Base-by-base conservation (phyloP, 2,797 vertebrate species). In the Simalia tracyae region DNA sequence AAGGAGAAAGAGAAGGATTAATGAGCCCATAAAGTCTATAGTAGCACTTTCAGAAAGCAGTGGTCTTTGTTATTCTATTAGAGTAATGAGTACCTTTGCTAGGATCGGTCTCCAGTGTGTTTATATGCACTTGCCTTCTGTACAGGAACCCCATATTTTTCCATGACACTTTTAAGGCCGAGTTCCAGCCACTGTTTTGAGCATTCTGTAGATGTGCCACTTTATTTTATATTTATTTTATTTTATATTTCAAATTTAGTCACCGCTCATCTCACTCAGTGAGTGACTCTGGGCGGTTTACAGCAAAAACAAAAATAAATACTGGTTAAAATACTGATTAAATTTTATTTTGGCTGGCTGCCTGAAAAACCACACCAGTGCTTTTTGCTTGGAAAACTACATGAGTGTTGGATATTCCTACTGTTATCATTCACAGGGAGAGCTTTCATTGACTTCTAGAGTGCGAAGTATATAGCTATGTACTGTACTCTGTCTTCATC, bases 11-110 rank as follows among this genome's bases (percentile, higher is more conserved):
- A 19, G 17, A 17, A 76, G 36, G 9, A 93, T 3, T n/a, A 57
- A 15, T 0, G 42, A 60, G 91, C 84, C 91, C 46, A 0, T 42
- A 86, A 91, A 94, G 63, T 8, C 28, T 93, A 84, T 66, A 1
- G 12, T 86, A 26, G 72, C 87, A 72, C 91, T 84, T 64, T 85
- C 50, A 63, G 93, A 86, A 93, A 93, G 89, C 84, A 76, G 24
- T 89, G 76, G 36, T 60, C 3, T 5, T 84, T 59, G 60, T 93
- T 87, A 15, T 86, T 84, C 89, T 12, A 63, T 0, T 19, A 81
- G 56, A 59, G 28, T 4, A n/a, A 90, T 36, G 85, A 94, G 63
- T 17, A 92, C 50, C 42, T 15, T 60, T 89, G 8, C 86, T 19
- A 60, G 9, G 63, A 0, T 22, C 4, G 4, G 63, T 61, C 86